Conservation (phyloP, 2,888 invertebrate genomes). For the Yponomeuta plumbellus region DNA sequence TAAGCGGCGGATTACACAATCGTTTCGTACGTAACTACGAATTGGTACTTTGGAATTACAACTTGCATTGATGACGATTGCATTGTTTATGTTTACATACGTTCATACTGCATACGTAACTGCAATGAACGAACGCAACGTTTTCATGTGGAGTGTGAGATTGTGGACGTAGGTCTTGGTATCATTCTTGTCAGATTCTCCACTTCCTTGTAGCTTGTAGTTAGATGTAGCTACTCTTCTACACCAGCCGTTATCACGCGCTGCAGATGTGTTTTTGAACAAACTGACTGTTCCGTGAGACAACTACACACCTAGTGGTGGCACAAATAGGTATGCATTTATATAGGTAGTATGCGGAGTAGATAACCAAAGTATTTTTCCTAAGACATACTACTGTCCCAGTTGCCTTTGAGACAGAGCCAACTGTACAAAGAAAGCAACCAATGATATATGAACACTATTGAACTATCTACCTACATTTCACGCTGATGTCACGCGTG, state of each 20-base stretch:
- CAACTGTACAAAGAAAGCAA: conserved; percentile 64
- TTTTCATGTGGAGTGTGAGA: background rate
- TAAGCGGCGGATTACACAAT: background rate
- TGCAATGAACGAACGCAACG: background rate
- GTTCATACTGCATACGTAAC: background rate
- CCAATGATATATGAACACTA: conserved; percentile 37
- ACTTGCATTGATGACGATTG: background rate
- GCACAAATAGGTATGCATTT: background rate
- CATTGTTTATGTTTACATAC: background rate
- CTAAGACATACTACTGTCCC: conserved; percentile 37
- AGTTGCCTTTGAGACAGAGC: conserved; percentile 61
- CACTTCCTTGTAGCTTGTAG: conserved; percentile 43
- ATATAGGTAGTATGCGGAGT: background rate
- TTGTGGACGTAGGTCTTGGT: background rate
- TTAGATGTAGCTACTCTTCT: too few relatives aligned
- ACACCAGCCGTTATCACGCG: too few relatives aligned
- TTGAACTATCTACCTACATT: conserved; percentile 41
- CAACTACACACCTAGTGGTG: background rate
- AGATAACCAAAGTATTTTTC: background rate
- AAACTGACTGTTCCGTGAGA: too few relatives aligned
- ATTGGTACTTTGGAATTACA: background rate
- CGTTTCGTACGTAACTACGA: background rate
- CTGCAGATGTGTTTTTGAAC: too few relatives aligned
- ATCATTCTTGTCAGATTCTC: conserved; percentile 29
- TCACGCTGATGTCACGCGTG: conserved; percentile 41